Evolutionary conservation across 1,140 invertebrate genomes (phyloP), one percentile per base, ranked within the genome.

Genomic region (Carcinoscorpius rotundicauda): DNA sequence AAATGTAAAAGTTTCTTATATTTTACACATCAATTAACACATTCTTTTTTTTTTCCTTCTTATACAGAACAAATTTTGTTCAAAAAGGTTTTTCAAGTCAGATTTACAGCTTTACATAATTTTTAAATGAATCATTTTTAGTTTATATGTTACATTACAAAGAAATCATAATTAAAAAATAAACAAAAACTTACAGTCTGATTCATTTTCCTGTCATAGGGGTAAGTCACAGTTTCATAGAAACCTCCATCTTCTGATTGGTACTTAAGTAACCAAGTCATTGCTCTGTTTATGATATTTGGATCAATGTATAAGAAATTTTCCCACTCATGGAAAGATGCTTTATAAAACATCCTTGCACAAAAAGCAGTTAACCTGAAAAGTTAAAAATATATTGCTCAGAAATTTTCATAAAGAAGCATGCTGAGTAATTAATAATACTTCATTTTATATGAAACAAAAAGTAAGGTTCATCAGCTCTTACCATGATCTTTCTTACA

Each of bases 301-400:
- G 88, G 86, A 78, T 95, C 91, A 66, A 94, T 92, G 74, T 89
- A 93, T 9, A 95, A 84, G 72, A 85, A 92, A 75, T 92, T 92
- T 79, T 95, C 91, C 90, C 90, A 94, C 74, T 94, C 91, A 58
- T 71, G 71, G 75, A 93, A 93, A 52, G 86, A 91, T 0, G 91
- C 89, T 72, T 93, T 89, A 74, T 92, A 87, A 74, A 94, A 87
- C 49, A 91, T 82, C 66, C 88, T 81, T 0, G 87, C 85, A 73
- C 87, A 89, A 73, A 88, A 93, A 2, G 91, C 86, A 0, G 91
- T 94, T 52, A 93, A 73, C 90, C 90, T 73, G 52, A 5, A 51
- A 29, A 29, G 29, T 29, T 29, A 2, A 29, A 29, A 29, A 29
- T 29, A 29, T 29, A 1, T 29, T 29, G 29, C 29, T 29, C 29